A percentile compares a stretch with the other conserved stretches of the same genome.
phyloP scores from a whole-genome alignment of 2,888 invertebrate genomes.

The Mesorhabditis spiculigera region DNA sequence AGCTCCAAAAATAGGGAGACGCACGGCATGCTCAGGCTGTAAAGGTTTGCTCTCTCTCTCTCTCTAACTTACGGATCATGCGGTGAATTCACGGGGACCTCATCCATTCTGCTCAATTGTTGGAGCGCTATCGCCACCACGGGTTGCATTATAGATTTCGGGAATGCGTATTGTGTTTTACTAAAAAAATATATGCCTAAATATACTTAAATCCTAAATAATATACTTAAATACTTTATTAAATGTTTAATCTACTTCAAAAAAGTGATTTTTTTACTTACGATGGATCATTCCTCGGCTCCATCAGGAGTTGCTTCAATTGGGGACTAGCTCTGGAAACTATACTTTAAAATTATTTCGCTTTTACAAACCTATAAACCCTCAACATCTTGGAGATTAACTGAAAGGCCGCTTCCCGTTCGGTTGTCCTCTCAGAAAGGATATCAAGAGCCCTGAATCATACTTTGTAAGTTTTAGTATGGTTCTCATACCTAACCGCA shows the following conservation, averaged over 20 bases:
- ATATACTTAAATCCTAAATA: neutral
- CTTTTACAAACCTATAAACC: constrained; percentile 20
- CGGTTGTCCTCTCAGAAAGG: constrained; percentile 75
- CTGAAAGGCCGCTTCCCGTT: constrained; percentile 84
- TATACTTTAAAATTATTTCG: neutral
- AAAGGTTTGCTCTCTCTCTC: constrained; percentile 4
- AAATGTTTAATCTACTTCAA: neutral
- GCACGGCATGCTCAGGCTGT: constrained; percentile 36
- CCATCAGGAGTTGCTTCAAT: neutral
- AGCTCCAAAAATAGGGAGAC: constrained; percentile 42
- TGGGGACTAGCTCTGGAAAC: neutral
- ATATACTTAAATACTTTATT: neutral
- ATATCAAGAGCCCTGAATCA: constrained; percentile 78
- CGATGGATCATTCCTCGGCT: neutral
- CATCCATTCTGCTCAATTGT: constrained; percentile 1
- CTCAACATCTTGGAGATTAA: constrained; percentile 72
- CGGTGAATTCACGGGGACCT: neutral
- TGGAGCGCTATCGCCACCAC: constrained; percentile 38
- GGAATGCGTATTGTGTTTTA: constrained; percentile 34
- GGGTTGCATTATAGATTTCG: constrained; percentile 43
- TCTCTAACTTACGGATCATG: constrained; percentile 12
- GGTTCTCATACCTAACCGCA: constrained; percentile 24
- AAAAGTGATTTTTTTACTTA: neutral
- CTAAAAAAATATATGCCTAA: neutral
- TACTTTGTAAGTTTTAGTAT: too few species aligned